Percentiles rank a stretch among this genome's conserved stretches.
These are phyloP conservation scores for Villa cingulata DNA, from an alignment of 2,888 invertebrate genomes.

Conservation along the genomic window DNA sequence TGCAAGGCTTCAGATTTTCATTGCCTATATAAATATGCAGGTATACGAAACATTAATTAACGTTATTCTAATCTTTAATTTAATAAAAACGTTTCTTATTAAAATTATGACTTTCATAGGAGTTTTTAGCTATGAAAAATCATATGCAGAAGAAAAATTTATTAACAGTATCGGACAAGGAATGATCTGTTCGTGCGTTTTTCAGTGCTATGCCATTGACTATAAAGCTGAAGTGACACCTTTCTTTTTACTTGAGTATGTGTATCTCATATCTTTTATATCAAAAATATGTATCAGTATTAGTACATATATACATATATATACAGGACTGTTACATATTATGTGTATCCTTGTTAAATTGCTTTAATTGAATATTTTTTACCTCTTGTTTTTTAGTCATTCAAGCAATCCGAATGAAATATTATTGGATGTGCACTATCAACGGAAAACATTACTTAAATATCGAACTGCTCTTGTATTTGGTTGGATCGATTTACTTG, in stretches of 20 bases:
- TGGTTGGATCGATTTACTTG: conserved; percentile 38
- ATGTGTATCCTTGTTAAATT: no score
- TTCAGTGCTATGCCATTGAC: conserved; percentile 25
- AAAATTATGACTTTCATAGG: neutral
- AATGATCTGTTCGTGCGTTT: conserved; percentile 29
- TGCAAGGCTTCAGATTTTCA: conserved; percentile 20
- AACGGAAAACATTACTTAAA: conserved; percentile 33
- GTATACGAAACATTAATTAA: conserved; percentile 16
- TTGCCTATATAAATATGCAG: conserved; percentile 24
- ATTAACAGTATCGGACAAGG: conserved; percentile 24
- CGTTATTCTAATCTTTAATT: no score
- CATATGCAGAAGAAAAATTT: conserved; percentile 22
- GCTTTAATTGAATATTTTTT: no score
- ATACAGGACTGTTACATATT: no score
- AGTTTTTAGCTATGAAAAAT: conserved; percentile 19
- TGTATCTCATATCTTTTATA: no score
- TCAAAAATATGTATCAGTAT: no score
- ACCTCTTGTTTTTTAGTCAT: neutral
- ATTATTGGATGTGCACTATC: conserved; percentile 34
- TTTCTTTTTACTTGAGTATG: conserved; percentile 3
- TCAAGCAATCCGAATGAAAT: neutral
- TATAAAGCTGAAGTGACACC: conserved; percentile 13
- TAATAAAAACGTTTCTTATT: no score
- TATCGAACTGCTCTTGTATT: conserved; percentile 38
- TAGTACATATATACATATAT: no score